Conservation (phyloP, 1,140 invertebrate species). For the Brachionus sp. region DNA sequence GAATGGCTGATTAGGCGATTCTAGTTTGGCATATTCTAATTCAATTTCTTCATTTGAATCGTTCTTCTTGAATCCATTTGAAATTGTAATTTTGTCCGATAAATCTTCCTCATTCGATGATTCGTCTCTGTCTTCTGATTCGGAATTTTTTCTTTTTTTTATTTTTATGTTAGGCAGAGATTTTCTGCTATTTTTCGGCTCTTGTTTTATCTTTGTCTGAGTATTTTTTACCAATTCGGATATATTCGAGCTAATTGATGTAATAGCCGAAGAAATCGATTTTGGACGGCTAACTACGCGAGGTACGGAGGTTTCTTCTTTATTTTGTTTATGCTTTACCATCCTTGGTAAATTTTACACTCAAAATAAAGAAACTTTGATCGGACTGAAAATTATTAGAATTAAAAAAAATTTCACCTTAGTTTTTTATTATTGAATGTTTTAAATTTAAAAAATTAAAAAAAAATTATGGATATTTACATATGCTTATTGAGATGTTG, state of each 20-base stretch:
- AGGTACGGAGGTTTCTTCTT: background rate
- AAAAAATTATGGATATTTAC: background rate
- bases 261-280: background rate
- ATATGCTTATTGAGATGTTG: background rate
- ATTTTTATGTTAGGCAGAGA: background rate
- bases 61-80: background rate
- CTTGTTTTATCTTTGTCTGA: background rate
- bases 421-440: background rate
- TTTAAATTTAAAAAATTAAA: background rate
- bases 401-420: background rate
- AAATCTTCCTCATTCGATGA: background rate
- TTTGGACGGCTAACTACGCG: background rate
- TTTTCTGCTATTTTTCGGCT: background rate
- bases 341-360: background rate
- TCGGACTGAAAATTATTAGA: background rate
- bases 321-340: constrained; percentile 8
- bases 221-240: background rate
- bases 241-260: constrained; percentile 6
- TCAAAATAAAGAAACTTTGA: background rate
- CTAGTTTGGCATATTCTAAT: constrained; percentile 54
- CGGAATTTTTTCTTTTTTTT: constrained; percentile 13
- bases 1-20: constrained; percentile 48
- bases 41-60: constrained; percentile 49
- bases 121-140: background rate
- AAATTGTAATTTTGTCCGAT: background rate